Conservation (phyloP, 2,888 invertebrate species). For the Colletes collaris region DNA sequence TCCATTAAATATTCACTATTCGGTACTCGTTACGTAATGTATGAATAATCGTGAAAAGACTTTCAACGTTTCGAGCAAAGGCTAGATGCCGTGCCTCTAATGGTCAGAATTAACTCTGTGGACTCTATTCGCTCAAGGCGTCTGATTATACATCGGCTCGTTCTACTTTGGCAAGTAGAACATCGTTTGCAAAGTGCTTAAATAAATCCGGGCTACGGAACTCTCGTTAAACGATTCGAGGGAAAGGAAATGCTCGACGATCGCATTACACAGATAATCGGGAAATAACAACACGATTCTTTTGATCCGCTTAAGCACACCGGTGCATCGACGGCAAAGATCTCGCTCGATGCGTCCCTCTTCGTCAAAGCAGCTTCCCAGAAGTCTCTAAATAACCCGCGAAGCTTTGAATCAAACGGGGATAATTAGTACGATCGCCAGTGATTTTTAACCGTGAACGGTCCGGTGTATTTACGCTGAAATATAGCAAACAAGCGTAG, state of each 20-base stretch:
- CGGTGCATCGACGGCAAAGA: neutral
- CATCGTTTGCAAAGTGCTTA: neutral
- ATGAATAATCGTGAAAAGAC: conserved; percentile 11
- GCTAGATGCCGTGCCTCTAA: neutral
- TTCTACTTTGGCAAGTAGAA: conserved; percentile 25
- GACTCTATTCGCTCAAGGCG: neutral
- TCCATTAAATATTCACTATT: neutral
- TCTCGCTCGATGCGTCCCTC: neutral
- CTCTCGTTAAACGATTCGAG: neutral
- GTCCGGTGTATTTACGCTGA: conserved; percentile 5
- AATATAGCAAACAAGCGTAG: conserved; percentile 11
- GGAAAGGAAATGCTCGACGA: neutral
- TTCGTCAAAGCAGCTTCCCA: neutral
- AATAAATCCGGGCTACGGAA: conserved; percentile 7
- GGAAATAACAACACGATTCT: conserved; percentile 3
- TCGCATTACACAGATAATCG: conserved; percentile 16
- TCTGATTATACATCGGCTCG: conserved; percentile 22
- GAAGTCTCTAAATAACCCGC: conserved; percentile 3
- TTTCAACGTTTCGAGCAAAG: neutral
- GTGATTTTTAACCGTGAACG: conserved; percentile 10
- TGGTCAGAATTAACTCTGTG: neutral
- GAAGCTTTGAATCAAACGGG: conserved; percentile 18
- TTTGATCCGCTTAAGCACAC: conserved; percentile 5
- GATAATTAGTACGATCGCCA: conserved; percentile 31
- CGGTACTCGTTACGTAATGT: neutral